phyloP scores from a whole-genome alignment of 2,888 invertebrate genomes.

The Euspilapteryx auroguttella region DNA sequence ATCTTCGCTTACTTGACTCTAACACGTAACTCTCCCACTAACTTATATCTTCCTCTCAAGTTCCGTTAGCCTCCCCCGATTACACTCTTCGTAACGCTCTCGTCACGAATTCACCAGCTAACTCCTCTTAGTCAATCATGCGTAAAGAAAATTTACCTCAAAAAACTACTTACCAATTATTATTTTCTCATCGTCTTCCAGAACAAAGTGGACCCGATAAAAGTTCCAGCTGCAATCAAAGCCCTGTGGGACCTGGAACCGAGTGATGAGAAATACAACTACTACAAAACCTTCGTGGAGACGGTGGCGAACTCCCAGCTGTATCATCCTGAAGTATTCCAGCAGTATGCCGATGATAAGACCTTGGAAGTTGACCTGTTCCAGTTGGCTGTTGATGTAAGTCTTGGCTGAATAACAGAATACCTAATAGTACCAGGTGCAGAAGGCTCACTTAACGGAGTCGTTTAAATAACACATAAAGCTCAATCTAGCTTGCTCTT shows the following conservation, averaged over 20 bases:
- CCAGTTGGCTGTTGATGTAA: conserved; percentile 42
- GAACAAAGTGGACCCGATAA: conserved; percentile 26
- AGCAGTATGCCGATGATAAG: conserved; percentile 23
- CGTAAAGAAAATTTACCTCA: not conserved
- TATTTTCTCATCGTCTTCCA: conserved; percentile 8
- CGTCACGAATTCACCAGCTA: no score
- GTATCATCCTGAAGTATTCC: conserved; percentile 25
- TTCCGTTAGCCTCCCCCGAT: not conserved
- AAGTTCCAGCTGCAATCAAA: conserved; percentile 22
- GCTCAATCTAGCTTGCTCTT: no score
- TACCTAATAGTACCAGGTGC: no score
- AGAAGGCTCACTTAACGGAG: no score
- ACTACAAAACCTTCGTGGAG: conserved; percentile 33
- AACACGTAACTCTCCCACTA: no score
- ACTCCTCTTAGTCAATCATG: not conserved
- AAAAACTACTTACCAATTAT: not conserved
- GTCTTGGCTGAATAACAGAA: conserved; percentile 8
- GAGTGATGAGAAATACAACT: conserved; percentile 20
- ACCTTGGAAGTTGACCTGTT: conserved; percentile 28
- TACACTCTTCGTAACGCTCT: no score
- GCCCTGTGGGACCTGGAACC: conserved; percentile 21
- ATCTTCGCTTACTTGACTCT: no score
- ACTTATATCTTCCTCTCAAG: no score
- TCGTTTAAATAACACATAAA: not conserved
- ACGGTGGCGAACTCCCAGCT: conserved; percentile 36